These are phyloP conservation scores for Rachycentron canadum DNA, from an alignment of 2,797 vertebrate species.

Conservation along the genomic window DNA sequence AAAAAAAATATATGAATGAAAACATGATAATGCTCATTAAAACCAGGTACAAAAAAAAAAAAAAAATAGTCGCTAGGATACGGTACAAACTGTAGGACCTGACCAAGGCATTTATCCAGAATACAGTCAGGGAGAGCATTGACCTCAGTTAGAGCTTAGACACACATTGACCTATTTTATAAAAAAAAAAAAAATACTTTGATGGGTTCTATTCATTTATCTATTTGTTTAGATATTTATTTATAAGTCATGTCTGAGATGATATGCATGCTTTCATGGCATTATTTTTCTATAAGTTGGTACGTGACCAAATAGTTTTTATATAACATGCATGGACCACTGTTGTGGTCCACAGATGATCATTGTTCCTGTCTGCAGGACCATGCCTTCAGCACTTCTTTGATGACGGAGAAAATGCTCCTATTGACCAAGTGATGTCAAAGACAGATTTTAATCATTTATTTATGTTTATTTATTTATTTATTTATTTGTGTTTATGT, in stretches of 20 bases:
- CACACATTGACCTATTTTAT: slow-evolving; percentile 93
- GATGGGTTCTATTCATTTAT: slow-evolving; percentile 86
- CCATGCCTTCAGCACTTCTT: slow-evolving; percentile 80
- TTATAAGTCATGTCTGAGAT: slow-evolving; percentile 84
- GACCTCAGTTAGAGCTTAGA: slow-evolving; percentile 93
- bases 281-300: slow-evolving; percentile 88
- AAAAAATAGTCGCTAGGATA: slow-evolving; percentile 75
- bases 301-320: slow-evolving; percentile 87
- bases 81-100: slow-evolving; percentile 88
- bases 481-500: slow-evolving; percentile 62
- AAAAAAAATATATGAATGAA: slow-evolving; percentile 90
- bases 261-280: slow-evolving; percentile 85
- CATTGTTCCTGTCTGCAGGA: slow-evolving; percentile 80
- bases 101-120: slow-evolving; percentile 98
- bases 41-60: slow-evolving; percentile 85
- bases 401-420: slow-evolving; percentile 73
- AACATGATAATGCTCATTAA: slow-evolving; percentile 92
- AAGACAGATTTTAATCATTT: slow-evolving; percentile 74
- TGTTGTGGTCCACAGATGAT: slow-evolving; percentile 77
- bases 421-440: slow-evolving; percentile 83
- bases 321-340: slow-evolving; percentile 79
- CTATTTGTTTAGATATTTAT: slow-evolving; percentile 92
- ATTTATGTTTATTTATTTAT: slow-evolving; percentile 56
- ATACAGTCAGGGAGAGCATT: slow-evolving; percentile 95
- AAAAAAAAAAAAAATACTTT: slow-evolving; percentile 88